These are phyloP conservation scores for Polylopha cassiicola DNA, from an alignment of 2,888 invertebrate genomes.

Conservation along the genomic window DNA sequence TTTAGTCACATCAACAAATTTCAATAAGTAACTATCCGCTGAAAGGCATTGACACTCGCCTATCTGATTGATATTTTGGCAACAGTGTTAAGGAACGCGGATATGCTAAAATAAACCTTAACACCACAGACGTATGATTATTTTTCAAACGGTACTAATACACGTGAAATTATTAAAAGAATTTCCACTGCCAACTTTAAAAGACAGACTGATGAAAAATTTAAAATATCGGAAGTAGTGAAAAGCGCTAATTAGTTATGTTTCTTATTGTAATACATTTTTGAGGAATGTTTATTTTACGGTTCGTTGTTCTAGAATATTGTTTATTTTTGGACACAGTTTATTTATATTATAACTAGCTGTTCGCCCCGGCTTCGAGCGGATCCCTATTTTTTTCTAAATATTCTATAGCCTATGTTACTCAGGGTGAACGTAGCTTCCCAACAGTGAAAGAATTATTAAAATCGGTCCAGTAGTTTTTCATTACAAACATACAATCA, in stretches of 20 bases:
- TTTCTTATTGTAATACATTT: constrained; percentile 12
- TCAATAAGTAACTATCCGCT: constrained; percentile 19
- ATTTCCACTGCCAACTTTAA: constrained; percentile 14
- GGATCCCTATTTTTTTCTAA: too few species aligned
- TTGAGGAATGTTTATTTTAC: constrained; percentile 2
- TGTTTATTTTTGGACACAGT: too few species aligned
- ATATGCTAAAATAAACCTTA: neutral
- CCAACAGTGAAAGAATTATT: too few species aligned
- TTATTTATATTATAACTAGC: too few species aligned
- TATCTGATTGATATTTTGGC: constrained; percentile 19
- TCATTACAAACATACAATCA: too few species aligned
- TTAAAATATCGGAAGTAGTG: constrained; percentile 12
- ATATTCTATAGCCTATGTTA: too few species aligned
- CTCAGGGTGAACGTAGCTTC: too few species aligned
- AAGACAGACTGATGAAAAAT: neutral
- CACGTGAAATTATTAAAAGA: constrained; percentile 5
- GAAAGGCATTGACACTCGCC: constrained; percentile 19
- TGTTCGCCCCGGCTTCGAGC: too few species aligned
- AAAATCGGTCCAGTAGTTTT: too few species aligned
- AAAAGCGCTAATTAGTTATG: constrained; percentile 14
- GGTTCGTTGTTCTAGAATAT: too few species aligned
- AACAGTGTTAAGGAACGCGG: neutral
- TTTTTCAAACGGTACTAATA: constrained; percentile 1
- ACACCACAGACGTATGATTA: neutral
- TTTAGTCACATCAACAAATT: constrained; percentile 6